Evolutionary conservation across 2,888 invertebrate species (phyloP).

Genomic region (Xestoiulus laeticollis): DNA sequence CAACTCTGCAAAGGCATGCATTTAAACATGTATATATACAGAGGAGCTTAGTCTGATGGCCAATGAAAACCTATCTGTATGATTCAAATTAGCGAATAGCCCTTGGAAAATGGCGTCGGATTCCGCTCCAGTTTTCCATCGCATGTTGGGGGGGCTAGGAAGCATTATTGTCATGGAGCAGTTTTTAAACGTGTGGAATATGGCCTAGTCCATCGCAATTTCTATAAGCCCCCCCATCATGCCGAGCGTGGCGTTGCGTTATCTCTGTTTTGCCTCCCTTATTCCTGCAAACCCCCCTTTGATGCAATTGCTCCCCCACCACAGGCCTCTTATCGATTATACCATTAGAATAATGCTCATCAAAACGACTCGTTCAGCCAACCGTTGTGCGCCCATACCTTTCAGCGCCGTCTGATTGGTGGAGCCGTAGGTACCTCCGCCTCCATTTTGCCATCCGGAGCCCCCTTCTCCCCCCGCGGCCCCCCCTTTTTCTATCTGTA

Average conservation of each 20-base stretch:
- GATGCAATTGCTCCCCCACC: not conserved
- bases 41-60: not conserved
- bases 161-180: slow-evolving; percentile 15
- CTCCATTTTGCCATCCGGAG: slow-evolving; percentile 6
- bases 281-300: not conserved
- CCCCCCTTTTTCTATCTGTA: slow-evolving; percentile 34
- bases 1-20: not conserved
- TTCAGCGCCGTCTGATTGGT: not conserved
- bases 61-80: not conserved
- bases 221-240: slow-evolving; percentile 10
- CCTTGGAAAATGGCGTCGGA: not conserved
- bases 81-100: slow-evolving; percentile 8
- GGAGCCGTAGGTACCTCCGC: not conserved
- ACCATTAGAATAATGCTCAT: slow-evolving; percentile 43
- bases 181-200: slow-evolving; percentile 43
- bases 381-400: not conserved
- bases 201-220: slow-evolving; percentile 46
- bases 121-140: slow-evolving; percentile 22
- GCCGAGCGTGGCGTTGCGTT: slow-evolving; percentile 25
- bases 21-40: too few species aligned
- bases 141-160: not conserved
- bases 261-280: slow-evolving; percentile 39
- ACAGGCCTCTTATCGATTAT: slow-evolving; percentile 38
- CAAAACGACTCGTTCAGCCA: not conserved
- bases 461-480: not conserved